Percentiles rank a stretch among this genome's conserved stretches.
phyloP scores from a whole-genome alignment of 2,888 invertebrate species.

The Crioceris asparagi region DNA sequence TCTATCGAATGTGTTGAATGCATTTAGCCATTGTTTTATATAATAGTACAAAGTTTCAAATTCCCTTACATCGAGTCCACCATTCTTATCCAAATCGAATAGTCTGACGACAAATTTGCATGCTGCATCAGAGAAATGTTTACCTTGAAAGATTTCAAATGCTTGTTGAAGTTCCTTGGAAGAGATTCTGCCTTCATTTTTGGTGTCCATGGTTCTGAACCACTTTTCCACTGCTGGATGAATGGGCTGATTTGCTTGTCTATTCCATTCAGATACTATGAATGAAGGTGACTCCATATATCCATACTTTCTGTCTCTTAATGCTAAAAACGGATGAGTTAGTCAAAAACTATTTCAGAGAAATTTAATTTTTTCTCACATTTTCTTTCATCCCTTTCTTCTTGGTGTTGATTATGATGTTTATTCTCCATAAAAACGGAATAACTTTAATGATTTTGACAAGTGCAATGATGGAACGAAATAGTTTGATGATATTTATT shows the following conservation, averaged over 20 bases:
- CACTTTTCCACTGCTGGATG: constrained; percentile 29
- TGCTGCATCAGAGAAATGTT: constrained; percentile 29
- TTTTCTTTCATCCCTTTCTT: too few relatives aligned
- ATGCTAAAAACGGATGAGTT: too few relatives aligned
- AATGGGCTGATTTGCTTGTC: constrained; percentile 1
- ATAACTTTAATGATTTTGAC: too few relatives aligned
- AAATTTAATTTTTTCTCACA: too few relatives aligned
- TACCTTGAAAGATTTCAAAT: constrained; percentile 32
- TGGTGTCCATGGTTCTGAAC: constrained; percentile 26
- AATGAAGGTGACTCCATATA: background rate
- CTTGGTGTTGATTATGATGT: too few relatives aligned
- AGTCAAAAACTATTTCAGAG: too few relatives aligned
- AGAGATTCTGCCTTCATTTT: constrained; percentile 27
- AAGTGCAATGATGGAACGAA: too few relatives aligned
- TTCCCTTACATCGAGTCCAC: constrained; percentile 31
- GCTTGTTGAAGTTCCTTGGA: constrained; percentile 32
- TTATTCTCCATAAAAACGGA: too few relatives aligned
- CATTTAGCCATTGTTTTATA: constrained; percentile 32
- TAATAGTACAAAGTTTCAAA: constrained; percentile 33
- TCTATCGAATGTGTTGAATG: constrained; percentile 30
- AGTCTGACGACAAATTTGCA: constrained; percentile 34
- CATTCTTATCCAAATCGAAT: constrained; percentile 33
- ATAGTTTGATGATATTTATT: too few relatives aligned
- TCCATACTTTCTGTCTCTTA: background rate
- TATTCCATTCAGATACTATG: background rate